Evolutionary conservation across 2,888 invertebrate species (phyloP), one percentile per base, ranked within the genome.

Genomic region (Axea sp.): DNA sequence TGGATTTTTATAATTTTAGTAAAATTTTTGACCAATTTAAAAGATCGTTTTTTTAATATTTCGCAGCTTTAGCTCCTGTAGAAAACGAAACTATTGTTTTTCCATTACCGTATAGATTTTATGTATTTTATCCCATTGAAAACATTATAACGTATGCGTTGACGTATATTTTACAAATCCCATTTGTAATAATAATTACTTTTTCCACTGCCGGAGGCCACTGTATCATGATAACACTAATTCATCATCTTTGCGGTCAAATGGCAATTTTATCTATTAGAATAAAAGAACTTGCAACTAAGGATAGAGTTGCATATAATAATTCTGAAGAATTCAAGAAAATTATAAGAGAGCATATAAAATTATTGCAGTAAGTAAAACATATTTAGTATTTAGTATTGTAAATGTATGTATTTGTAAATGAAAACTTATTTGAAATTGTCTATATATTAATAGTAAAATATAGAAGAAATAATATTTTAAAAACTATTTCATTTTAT

Each of bases 161-260:
- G 19, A 80, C 80, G 3, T 83, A 83, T 41, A 35, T 39, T 0
- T 59, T 78, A 1, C 79, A 81, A 73, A 60, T 80, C n/a, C 82
- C 81, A 14, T 81, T 83, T 60, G 72, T 80, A 1, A 77, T 82
- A 6, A 76, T 83, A 17, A 80, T 78, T 55, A 77, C 78, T 12
- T 79, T 82, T 15, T 78, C 79, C 4, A 81, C 82, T 22, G 79
- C 65, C 28, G 80, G 79, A 2, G 78, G 79, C 0, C 80, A 81
- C 26, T 83, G 80, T 45, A 62, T 82, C n/a, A 76, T 80, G 77
- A 77, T 83, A 1, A 80, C 81, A 3, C 71, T 83, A 0, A 80
- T 80, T 2, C 81, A 79, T 62, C 82, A 83, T 65, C 75, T 82
- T 6, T 82, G 81, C 30, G 82, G 83, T 3, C 80, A 81, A 75